A percentile compares a stretch with the other conserved stretches of the same genome.
phyloP scores from a whole-genome alignment of 2,797 vertebrate genomes.

The Borostomias antarcticus region DNA sequence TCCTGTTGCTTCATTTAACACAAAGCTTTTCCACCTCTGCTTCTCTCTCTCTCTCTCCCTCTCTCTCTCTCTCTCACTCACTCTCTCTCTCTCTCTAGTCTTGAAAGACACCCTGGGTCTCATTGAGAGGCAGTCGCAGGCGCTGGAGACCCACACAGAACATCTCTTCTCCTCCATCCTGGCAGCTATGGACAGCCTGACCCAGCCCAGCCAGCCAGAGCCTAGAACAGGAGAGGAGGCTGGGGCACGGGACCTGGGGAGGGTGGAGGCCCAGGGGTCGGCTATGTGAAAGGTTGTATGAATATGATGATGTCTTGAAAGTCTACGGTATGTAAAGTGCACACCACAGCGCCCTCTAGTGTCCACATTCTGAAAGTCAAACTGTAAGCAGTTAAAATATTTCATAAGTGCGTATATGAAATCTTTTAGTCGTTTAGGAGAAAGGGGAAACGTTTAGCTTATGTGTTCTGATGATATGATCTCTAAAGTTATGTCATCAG shows the following conservation, averaged over 20 bases:
- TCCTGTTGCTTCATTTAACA: neutral
- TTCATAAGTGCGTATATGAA: too few relatives aligned
- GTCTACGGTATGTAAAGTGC: neutral
- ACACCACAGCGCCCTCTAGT: neutral
- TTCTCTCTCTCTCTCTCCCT: neutral
- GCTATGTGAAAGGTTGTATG: neutral
- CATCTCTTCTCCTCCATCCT: conserved; percentile 82
- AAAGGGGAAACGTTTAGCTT: too few relatives aligned
- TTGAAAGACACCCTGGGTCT: conserved; percentile 82
- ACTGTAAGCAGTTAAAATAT: too few relatives aligned
- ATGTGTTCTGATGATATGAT: too few relatives aligned
- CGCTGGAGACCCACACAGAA: conserved; percentile 78
- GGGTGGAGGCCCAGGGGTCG: neutral
- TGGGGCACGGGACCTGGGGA: neutral
- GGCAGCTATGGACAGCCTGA: conserved; percentile 75
- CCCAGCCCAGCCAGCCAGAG: conserved; percentile 38
- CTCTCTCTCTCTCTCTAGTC: conserved; percentile 64
- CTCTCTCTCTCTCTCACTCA: neutral
- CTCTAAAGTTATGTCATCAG: too few relatives aligned
- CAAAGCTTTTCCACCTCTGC: too few relatives aligned
- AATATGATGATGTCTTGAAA: neutral
- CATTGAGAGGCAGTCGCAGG: conserved; percentile 80
- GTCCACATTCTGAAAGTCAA: too few relatives aligned
- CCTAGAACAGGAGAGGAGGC: neutral
- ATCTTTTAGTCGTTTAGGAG: too few relatives aligned